Evolutionary conservation across 2,113 vertebrate genomes (phyloP), one percentile per base, ranked within the genome.

Genomic region (Saccopteryx leptura): DNA sequence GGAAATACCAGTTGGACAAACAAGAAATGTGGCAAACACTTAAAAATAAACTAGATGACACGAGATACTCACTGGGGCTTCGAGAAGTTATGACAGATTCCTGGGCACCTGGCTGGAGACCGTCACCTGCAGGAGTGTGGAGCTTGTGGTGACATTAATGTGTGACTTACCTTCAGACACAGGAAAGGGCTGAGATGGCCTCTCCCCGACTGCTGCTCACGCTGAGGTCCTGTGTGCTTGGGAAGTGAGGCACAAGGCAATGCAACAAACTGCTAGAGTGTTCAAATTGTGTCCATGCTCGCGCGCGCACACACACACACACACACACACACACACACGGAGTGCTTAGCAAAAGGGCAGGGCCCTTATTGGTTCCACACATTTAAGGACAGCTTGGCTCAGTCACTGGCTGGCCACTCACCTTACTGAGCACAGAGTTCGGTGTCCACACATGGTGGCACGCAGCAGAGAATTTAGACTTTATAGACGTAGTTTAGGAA

Each of bases 271-370:
- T n/a, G 15, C 15, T 52, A 8, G 15, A 31, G 9, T 46, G 4
- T 48, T 54, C n/a, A 46, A 61, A 26, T 17, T 66, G 19, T 75
- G 21, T 18, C 21, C 26, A 1, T 21, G 18, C 60, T 7, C 28
- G 39, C 6, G n/a, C n/a, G n/a, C n/a, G n/a, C n/a, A 60, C 4
- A 61, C 4, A 39, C 3, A 7, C 2, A 23, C 14, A 74, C 2
- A 28, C 9, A n/a, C n/a, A 60, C 4, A 61, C 4, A 39, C 3
- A 8, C 2, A 23, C 14, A 74, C 2, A 28, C 9, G 48, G 46
- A 23, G 28, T 21, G 12, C 17, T 71, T 60, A 46, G 33, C 4
- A 26, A 46, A 46, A 81, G 33, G 3, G 17, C 21, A 10, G 13
- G 26, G 21, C 33, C 2, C 46, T 46, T 54, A 58, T 0, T 14